Evolutionary conservation across 1,140 invertebrate genomes (phyloP), one percentile per base, ranked within the genome.

Genomic region (Drosophila grimshawi): DNA sequence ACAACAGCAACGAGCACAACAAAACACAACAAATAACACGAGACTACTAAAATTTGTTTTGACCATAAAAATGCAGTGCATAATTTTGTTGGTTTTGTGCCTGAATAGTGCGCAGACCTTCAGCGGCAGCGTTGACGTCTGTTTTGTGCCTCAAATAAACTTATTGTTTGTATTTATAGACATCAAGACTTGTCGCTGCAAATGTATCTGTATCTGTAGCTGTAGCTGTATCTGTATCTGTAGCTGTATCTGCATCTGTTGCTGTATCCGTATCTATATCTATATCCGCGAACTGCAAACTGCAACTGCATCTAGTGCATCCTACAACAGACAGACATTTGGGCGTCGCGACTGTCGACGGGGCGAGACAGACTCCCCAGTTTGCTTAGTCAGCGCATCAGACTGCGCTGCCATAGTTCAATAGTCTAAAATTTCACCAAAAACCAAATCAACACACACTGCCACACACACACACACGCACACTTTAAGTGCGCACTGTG

Each of bases 371-470:
- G 57, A 61, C 73, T 77, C 57, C 59, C 60, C 45, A 67, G 66
- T 64, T 67, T 59, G 72, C 83, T 83, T 80, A 76, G 82, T 86
- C 82, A 86, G 77, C 33, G 48, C 51, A 71, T 60, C 52, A 65
- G 55, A 70, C 57, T 64, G 35, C 60, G 39, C 63, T 59, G 64
- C 78, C 81, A 81, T 72, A 86, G 83, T 88, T 88, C 85, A 88
- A 88, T 80, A 89, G 85, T 88, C 83, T 88, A 89, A 67, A 80
- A 83, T 86, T 86, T 86, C 83, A 67, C 57, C 32, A 43, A 57
- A 75, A 78, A 70, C 48, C 49, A 49, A 60, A 69, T 53, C 27
- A 73, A 70, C 59, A 51, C 48, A 64, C 55, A 56, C 53, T 32
- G 46, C 46, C 53, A 43, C 43, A 11, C 41, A n/a, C 69, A 35